Evolutionary conservation across 2,888 invertebrate genomes (phyloP).

Genomic region (Boloria euphrosyne): DNA sequence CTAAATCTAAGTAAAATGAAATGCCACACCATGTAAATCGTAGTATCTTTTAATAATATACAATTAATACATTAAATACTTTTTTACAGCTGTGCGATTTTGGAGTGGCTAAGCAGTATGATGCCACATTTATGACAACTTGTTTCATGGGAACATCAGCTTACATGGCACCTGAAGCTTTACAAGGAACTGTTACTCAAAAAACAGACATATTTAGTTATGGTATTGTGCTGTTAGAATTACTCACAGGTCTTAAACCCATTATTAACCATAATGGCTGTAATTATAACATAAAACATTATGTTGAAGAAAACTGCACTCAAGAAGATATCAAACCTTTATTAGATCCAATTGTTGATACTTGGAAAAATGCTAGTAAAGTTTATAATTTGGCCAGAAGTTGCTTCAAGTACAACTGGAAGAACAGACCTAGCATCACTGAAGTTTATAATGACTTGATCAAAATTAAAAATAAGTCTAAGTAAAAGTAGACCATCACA

Average conservation of each 20-base stretch:
- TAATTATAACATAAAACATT: slow-evolving; percentile 62
- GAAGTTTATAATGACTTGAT: slow-evolving; percentile 68
- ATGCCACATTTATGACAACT: slow-evolving; percentile 68
- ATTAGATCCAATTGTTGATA: slow-evolving; percentile 80
- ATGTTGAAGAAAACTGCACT: slow-evolving; percentile 79
- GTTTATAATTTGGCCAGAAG: slow-evolving; percentile 79
- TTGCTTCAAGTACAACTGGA: slow-evolving; percentile 82
- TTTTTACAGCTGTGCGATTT: slow-evolving; percentile 87
- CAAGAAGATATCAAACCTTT: slow-evolving; percentile 76
- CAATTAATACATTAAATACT: slow-evolving; percentile 22
- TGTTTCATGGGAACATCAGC: slow-evolving; percentile 85
- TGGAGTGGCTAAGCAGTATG: slow-evolving; percentile 85
- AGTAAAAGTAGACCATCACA: slow-evolving; percentile 12
- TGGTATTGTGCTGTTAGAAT: slow-evolving; percentile 88
- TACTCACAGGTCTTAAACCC: slow-evolving; percentile 86
- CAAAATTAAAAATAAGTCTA: slow-evolving; percentile 45
- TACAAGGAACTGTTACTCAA: slow-evolving; percentile 86
- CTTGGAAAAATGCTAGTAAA: slow-evolving; percentile 77
- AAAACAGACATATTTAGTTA: slow-evolving; percentile 90
- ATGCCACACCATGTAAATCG: not conserved
- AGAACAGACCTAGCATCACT: slow-evolving; percentile 82
- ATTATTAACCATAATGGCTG: slow-evolving; percentile 82
- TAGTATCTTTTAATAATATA: not conserved
- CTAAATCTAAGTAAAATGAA: no score
- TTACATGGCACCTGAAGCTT: slow-evolving; percentile 90